Evolutionary conservation across 2,888 invertebrate genomes (phyloP).

Genomic region (Eledona agricola): DNA sequence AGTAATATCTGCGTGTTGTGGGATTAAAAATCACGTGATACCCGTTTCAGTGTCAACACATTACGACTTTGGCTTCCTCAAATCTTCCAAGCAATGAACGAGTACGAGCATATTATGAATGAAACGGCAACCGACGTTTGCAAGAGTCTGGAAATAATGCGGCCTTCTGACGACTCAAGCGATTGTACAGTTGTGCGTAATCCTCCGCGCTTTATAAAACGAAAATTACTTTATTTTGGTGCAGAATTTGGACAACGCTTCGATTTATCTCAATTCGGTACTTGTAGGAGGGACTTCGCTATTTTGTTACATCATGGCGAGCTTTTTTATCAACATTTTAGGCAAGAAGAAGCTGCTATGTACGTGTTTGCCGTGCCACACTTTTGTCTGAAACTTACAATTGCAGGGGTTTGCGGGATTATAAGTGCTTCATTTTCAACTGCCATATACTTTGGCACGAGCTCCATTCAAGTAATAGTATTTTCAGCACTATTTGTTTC

Average conservation of each 20-base stretch:
- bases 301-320: slow-evolving; percentile 44
- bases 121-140: slow-evolving; percentile 60
- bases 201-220: slow-evolving; percentile 1
- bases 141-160: slow-evolving; percentile 63
- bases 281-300: slow-evolving; percentile 7
- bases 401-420: slow-evolving; percentile 29
- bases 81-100: slow-evolving; percentile 76
- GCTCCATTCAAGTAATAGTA: slow-evolving; percentile 57
- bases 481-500: slow-evolving; percentile 66
- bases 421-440: too few relatives aligned
- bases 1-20: slow-evolving; percentile 63
- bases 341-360: slow-evolving; percentile 21
- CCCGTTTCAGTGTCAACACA: slow-evolving; percentile 69
- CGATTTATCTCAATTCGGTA: slow-evolving; percentile 20
- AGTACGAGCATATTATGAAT: slow-evolving; percentile 53
- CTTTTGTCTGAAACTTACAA: not conserved
- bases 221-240: slow-evolving; percentile 6
- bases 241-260: slow-evolving; percentile 30
- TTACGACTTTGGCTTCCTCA: slow-evolving; percentile 88
- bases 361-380: slow-evolving; percentile 51
- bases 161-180: slow-evolving; percentile 2
- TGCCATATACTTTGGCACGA: slow-evolving; percentile 55
- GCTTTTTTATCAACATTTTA: slow-evolving; percentile 26
- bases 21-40: too few relatives aligned
- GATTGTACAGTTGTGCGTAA: not conserved